Evolutionary conservation across 2,797 vertebrate species (phyloP).

Genomic region (Gila robusta): DNA sequence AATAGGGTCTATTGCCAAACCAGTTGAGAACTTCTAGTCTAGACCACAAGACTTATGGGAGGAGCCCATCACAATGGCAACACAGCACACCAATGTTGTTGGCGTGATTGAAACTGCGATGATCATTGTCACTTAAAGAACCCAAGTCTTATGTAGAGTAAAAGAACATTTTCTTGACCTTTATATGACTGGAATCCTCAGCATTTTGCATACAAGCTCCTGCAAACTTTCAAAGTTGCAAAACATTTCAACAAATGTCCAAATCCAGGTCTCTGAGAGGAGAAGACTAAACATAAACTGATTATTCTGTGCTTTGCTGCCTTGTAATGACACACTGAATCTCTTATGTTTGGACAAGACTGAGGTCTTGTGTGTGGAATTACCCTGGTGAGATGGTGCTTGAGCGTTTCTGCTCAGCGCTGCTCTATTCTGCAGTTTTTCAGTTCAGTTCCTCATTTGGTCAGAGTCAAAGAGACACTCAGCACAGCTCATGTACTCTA

Average conservation of each 20-base stretch:
- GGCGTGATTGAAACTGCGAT: background rate
- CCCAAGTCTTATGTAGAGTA: background rate
- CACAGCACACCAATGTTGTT: background rate
- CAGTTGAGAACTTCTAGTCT: background rate
- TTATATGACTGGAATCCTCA: background rate
- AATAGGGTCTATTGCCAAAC: background rate
- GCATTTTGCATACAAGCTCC: background rate
- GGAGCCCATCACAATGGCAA: background rate
- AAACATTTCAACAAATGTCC: constrained; percentile 1
- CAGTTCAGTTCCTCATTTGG: constrained; percentile 13
- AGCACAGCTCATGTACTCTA: background rate
- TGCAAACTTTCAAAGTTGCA: background rate
- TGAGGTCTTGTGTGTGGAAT: background rate
- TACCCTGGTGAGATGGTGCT: background rate
- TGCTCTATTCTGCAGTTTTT: constrained; percentile 8
- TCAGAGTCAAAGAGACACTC: background rate
- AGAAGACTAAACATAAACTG: constrained; percentile 16
- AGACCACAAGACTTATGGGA: background rate
- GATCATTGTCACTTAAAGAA: background rate
- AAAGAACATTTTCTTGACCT: background rate
- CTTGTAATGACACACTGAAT: constrained; percentile 34
- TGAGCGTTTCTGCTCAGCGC: background rate
- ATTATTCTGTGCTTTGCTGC: constrained; percentile 21
- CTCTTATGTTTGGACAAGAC: constrained; percentile 29
- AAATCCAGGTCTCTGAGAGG: constrained; percentile 25